Evolutionary conservation across 2,113 vertebrate species (phyloP).

Genomic region (Mohoua ochrocephala): DNA sequence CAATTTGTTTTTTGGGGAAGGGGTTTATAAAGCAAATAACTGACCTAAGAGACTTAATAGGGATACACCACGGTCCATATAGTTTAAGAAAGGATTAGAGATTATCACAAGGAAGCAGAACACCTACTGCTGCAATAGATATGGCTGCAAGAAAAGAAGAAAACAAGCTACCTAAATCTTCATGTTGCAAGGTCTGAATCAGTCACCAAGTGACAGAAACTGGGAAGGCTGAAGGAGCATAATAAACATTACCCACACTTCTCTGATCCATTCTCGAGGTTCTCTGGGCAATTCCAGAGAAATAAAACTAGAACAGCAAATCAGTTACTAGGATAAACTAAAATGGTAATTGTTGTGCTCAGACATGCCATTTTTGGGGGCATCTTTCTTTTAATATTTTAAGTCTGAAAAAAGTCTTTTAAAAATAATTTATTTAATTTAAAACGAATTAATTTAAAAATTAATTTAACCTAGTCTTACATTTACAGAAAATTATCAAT

Average conservation of each 20-base stretch:
- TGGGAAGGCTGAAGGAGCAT: not conserved
- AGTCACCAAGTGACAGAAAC: not conserved
- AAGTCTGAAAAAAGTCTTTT: not conserved
- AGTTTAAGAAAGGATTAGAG: not conserved
- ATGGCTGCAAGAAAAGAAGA: not conserved
- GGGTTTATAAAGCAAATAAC: not conserved
- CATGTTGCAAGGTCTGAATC: not conserved
- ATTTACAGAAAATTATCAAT: not conserved
- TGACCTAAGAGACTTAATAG: not conserved
- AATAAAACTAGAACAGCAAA: not conserved
- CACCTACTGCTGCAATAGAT: not conserved
- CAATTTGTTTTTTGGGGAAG: too few species aligned
- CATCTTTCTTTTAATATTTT: not conserved
- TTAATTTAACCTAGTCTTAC: not conserved
- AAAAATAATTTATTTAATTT: not conserved
- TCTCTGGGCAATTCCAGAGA: not conserved
- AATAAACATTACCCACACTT: not conserved
- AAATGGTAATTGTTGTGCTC: not conserved
- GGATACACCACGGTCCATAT: not conserved
- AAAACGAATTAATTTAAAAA: not conserved
- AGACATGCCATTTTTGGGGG: not conserved
- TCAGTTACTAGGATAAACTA: not conserved
- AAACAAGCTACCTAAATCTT: not conserved
- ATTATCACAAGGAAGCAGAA: not conserved
- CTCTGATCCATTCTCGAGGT: not conserved